Evolutionary conservation across 2,113 vertebrate genomes (phyloP).

Genomic region (Eptatretus burgeri): DNA sequence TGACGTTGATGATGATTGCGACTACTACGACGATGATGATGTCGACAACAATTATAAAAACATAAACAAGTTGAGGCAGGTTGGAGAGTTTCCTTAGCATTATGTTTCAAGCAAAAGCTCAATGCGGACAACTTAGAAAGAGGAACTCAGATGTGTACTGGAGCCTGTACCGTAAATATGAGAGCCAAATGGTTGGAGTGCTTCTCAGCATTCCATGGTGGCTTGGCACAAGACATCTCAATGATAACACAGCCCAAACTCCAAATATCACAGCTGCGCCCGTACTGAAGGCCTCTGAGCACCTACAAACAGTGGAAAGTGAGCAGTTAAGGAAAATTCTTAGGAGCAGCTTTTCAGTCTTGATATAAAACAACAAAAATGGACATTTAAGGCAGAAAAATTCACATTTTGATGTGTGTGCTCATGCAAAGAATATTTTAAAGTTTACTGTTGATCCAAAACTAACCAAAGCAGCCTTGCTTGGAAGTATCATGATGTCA

Average conservation of each 20-base stretch:
- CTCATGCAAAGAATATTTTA: no score
- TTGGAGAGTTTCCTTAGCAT: background rate
- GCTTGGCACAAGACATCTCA: constrained; percentile 65
- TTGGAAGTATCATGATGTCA: no score
- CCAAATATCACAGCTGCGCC: constrained; percentile 67
- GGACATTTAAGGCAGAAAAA: no score
- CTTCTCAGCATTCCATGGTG: constrained; percentile 61
- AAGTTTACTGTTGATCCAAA: no score
- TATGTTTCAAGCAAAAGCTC: background rate
- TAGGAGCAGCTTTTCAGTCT: no score
- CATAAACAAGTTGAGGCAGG: background rate
- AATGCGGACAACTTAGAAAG: background rate
- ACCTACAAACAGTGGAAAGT: constrained; percentile 19
- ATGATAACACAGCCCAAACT: constrained; percentile 56
- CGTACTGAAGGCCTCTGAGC: constrained; percentile 49
- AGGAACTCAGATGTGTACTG: background rate
- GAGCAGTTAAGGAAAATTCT: no score
- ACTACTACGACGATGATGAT: no score
- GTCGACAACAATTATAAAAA: no score
- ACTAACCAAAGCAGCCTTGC: no score
- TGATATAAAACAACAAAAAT: no score
- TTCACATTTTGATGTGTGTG: no score
- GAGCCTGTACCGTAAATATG: constrained; percentile 44
- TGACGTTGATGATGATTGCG: no score
- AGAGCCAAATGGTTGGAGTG: constrained; percentile 63